Conservation (phyloP, 1,140 invertebrate species). For the Eriocheir sinensis region DNA sequence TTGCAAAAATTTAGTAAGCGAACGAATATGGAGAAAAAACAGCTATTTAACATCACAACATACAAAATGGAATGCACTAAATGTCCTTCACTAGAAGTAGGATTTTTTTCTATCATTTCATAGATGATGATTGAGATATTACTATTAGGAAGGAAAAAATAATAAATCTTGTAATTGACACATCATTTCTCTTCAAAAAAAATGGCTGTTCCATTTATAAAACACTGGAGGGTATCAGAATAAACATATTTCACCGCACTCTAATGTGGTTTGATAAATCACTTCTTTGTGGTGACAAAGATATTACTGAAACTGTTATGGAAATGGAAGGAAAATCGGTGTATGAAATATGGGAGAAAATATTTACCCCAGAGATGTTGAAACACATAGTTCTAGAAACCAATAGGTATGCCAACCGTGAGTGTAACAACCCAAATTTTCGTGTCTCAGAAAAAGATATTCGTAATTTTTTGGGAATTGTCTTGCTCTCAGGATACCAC, state of each 20-base stretch:
- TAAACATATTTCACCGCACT: neutral
- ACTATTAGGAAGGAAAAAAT: neutral
- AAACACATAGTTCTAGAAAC: slow-evolving; percentile 26
- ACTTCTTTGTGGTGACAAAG: neutral
- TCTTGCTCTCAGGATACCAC: slow-evolving; percentile 36
- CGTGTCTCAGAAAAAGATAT: slow-evolving; percentile 35
- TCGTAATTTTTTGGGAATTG: slow-evolving; percentile 2
- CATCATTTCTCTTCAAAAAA: neutral
- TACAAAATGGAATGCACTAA: neutral
- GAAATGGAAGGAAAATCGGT: slow-evolving; percentile 5
- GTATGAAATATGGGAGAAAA: neutral
- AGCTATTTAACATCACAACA: neutral
- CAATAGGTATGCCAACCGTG: neutral
- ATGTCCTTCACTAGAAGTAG: neutral
- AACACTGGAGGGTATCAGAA: slow-evolving; percentile 16
- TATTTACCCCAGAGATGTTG: neutral
- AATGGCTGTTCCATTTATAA: slow-evolving; percentile 31
- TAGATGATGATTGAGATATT: neutral
- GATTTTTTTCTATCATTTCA: neutral
- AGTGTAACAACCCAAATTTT: slow-evolving; percentile 26
- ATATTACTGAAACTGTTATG: slow-evolving; percentile 14
- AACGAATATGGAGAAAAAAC: neutral
- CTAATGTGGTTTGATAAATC: neutral
- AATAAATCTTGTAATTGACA: neutral
- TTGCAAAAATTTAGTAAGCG: neutral